Conservation (phyloP, 2,797 vertebrate species). For the Platalea minor region DNA sequence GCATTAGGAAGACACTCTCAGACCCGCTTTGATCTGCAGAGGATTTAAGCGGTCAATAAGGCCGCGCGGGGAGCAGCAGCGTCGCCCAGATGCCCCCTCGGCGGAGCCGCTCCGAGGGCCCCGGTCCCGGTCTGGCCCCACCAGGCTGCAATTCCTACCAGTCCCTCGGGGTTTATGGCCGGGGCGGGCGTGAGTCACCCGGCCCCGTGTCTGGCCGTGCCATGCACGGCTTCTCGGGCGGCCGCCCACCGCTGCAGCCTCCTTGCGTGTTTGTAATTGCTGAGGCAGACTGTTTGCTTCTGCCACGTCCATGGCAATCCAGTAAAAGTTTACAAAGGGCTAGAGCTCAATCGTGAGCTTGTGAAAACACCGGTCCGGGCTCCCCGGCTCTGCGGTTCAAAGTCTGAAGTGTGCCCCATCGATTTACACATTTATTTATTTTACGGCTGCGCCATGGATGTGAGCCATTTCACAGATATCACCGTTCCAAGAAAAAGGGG, state of each 20-base stretch:
- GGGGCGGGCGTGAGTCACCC: constrained; percentile 50
- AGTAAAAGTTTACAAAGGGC: constrained; percentile 64
- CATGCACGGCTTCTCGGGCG: constrained; percentile 16
- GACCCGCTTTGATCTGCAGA: constrained; percentile 52
- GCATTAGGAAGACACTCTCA: constrained; percentile 63
- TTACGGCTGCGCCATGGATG: neutral
- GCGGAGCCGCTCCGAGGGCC: neutral
- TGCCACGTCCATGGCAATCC: constrained; percentile 52
- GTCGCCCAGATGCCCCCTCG: neutral
- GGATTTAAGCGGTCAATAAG: constrained; percentile 52
- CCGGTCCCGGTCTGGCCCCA: fast-evolving
- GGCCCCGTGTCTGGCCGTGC: constrained; percentile 58
- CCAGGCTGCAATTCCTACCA: constrained; percentile 14
- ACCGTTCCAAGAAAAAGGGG: neutral
- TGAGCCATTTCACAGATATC: neutral
- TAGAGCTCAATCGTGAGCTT: constrained; percentile 43
- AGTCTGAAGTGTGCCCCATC: constrained; percentile 57
- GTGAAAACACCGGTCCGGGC: constrained; percentile 36
- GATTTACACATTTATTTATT: constrained; percentile 19
- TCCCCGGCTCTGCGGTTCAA: constrained; percentile 44
- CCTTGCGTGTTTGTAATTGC: constrained; percentile 49
- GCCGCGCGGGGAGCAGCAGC: neutral
- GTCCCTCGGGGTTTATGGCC: constrained; percentile 59
- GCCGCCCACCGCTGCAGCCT: neutral
- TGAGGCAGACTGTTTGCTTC: constrained; percentile 64